Conservation (phyloP, 2,797 vertebrate genomes). For the Danionella dracula region DNA sequence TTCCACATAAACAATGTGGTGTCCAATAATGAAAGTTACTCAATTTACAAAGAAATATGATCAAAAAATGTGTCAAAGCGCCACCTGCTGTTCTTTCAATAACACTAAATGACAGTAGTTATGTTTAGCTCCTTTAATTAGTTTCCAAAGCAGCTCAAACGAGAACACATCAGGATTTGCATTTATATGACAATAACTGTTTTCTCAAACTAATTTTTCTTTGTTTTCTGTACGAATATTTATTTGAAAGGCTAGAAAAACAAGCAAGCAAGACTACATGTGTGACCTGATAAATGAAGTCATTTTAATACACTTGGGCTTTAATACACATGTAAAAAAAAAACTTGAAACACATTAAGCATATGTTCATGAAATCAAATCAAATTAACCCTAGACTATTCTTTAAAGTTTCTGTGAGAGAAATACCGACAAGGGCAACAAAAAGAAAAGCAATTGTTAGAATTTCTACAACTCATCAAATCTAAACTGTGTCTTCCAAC, state of each 20-base stretch:
- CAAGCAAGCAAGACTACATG: background rate
- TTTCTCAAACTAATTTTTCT: background rate
- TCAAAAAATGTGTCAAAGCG: no score
- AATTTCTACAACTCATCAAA: background rate
- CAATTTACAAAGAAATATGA: no score
- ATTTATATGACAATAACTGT: background rate
- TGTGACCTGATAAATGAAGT: background rate
- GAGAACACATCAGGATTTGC: background rate
- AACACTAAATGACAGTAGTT: no score
- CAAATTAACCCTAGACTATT: background rate
- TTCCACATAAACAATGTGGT: no score
- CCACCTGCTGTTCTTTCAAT: no score
- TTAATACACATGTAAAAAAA: background rate
- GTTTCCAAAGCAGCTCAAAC: background rate
- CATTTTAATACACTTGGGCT: background rate
- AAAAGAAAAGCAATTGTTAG: background rate
- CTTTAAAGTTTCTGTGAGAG: background rate
- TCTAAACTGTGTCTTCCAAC: constrained; percentile 4
- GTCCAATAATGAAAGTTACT: no score
- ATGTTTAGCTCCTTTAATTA: background rate
- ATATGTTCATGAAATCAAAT: background rate
- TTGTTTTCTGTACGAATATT: background rate
- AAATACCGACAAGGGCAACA: background rate
- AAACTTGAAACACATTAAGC: background rate
- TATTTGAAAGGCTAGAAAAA: background rate